Percentiles rank a stretch among this genome's conserved stretches.
These are phyloP conservation scores for Latheticus oryzae DNA, from an alignment of 2,888 invertebrate species.

Conservation along the genomic window DNA sequence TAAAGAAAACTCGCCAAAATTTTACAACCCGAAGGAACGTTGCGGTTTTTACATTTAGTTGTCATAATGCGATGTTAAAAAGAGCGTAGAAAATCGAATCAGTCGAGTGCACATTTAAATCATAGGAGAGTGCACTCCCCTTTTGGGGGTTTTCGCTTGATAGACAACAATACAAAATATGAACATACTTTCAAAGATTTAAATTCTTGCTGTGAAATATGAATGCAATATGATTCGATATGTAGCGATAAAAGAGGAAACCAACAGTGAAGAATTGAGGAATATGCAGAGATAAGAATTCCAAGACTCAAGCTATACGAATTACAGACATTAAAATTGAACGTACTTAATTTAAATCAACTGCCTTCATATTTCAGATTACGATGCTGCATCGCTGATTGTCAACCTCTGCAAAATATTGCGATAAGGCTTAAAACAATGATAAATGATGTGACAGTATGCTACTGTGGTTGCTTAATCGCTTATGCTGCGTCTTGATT, in stretches of 20 bases:
- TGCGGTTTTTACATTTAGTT: constrained; percentile 13
- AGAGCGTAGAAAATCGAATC: constrained; percentile 35
- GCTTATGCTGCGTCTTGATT: constrained; percentile 38
- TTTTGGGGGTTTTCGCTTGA: constrained; percentile 36
- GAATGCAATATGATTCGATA: constrained; percentile 38
- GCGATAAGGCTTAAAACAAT: constrained; percentile 24
- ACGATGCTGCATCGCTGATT: constrained; percentile 2
- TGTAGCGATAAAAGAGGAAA: constrained; percentile 24
- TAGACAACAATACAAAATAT: constrained; percentile 39
- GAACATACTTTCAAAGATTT: constrained; percentile 38
- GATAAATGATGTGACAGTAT: constrained; percentile 37
- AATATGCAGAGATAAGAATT: constrained; percentile 31
- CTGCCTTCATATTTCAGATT: too few species aligned
- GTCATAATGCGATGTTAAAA: constrained; percentile 25
- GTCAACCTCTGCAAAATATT: constrained; percentile 18
- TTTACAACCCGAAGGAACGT: neutral
- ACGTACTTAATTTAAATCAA: neutral
- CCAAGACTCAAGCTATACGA: constrained; percentile 16
- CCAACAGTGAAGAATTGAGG: constrained; percentile 18
- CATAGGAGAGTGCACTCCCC: constrained; percentile 11
- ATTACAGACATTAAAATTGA: constrained; percentile 19
- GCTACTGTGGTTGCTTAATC: constrained; percentile 39
- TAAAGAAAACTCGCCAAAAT: constrained; percentile 9
- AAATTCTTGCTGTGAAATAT: constrained; percentile 37
- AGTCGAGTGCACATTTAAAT: constrained; percentile 37